phyloP scores from a whole-genome alignment of 2,888 invertebrate species.

The Leptinotarsa juncta region DNA sequence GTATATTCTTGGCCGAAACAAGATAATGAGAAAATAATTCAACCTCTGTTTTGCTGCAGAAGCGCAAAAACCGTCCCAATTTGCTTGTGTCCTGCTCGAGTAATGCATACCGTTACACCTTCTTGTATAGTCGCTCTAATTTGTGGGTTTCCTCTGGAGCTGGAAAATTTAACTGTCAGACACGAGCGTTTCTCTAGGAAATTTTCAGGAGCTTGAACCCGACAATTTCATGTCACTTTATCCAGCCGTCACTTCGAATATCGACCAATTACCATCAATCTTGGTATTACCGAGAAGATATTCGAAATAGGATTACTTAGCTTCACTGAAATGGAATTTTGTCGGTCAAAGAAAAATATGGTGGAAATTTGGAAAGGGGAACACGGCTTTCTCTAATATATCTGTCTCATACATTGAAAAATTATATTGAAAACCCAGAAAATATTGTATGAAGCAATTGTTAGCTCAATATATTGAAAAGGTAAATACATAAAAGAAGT shows the following conservation, averaged over 20 bases:
- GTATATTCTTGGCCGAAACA: not conserved
- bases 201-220: constrained; percentile 8
- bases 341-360: no score
- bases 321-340: not conserved
- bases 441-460: no score
- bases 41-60: constrained; percentile 2
- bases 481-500: no score
- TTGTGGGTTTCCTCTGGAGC: constrained; percentile 1
- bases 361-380: no score
- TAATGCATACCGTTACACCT: constrained; percentile 13
- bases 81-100: constrained; percentile 1
- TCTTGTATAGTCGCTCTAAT: constrained; percentile 4
- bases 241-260: not conserved
- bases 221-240: not conserved
- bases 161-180: constrained; percentile 1
- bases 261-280: constrained; percentile 9
- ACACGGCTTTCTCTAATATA: no score
- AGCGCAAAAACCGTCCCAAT: constrained; percentile 9
- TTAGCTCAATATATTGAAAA: no score
- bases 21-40: constrained; percentile 13
- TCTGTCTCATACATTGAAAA: no score
- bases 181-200: not conserved
- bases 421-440: no score
- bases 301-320: not conserved
- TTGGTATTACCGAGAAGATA: not conserved